These are phyloP conservation scores for Gibbula magus DNA, from an alignment of 2,888 invertebrate species.

Conservation along the genomic window DNA sequence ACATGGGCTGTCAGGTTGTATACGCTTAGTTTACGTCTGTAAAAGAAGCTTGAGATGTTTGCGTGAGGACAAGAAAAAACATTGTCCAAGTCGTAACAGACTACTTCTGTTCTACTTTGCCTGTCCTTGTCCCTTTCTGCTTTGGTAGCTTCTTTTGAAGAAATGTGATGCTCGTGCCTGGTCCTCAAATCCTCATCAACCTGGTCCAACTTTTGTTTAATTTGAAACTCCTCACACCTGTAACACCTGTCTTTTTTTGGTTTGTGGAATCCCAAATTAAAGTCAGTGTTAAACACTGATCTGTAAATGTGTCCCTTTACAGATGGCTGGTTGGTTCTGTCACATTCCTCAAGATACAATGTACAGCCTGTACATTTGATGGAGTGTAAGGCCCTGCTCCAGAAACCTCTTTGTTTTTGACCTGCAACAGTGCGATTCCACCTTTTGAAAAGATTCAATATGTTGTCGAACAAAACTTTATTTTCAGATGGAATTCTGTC, in stretches of 20 bases:
- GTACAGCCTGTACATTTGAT: conserved; percentile 17
- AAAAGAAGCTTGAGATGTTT: conserved; percentile 19
- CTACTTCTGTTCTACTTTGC: background rate
- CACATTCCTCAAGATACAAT: conserved; percentile 9
- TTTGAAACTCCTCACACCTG: background rate
- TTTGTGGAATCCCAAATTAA: background rate
- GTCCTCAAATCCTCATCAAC: background rate
- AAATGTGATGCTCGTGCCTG: background rate
- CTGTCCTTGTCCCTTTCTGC: background rate
- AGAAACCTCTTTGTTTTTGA: background rate
- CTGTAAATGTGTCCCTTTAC: conserved; percentile 9
- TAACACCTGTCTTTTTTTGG: conserved; percentile 19
- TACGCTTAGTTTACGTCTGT: conserved; percentile 38
- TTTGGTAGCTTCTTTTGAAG: background rate
- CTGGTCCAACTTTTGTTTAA: background rate
- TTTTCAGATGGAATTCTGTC: background rate
- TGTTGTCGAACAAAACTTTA: conserved; percentile 1
- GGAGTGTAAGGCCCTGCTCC: background rate
- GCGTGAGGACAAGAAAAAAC: conserved; percentile 3
- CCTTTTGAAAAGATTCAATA: background rate
- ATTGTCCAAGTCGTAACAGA: conserved; percentile 24
- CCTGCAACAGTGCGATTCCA: conserved; percentile 21
- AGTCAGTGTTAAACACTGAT: background rate
- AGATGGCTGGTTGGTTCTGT: background rate
- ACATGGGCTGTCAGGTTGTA: conserved; percentile 38